Base-by-base conservation (phyloP, 2,113 vertebrate species). In the Mirza zaza region DNA sequence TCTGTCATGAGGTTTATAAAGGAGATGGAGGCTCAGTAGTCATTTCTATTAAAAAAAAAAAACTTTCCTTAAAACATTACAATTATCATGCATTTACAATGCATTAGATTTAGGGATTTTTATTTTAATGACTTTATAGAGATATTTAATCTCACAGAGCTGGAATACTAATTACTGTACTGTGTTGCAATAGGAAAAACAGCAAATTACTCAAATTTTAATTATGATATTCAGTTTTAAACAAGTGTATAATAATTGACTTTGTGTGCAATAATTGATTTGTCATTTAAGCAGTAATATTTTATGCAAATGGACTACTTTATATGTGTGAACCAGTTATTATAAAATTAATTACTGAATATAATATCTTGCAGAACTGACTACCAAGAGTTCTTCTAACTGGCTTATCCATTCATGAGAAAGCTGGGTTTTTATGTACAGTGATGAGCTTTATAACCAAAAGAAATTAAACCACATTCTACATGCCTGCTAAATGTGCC, bases 191-290 rank as follows among this genome's bases (percentile, higher is more conserved):
- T 68, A 82, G 80, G 84, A 98, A 95, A 92, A 97, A 96, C 70
- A 98, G 91, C 82, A 98, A 96, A 98, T 96, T 96, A 25, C 48
- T 93, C 82, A 95, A 96, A 97, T 97, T 98, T 96, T 98, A 98
- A 71, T 94, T 93, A 97, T 59, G 92, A 96, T 83, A 96, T 92
- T 98, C 48, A 39, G 83, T 29, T 98, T 97, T 94, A 96, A 97
- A 98, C 95, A 98, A 98, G 71, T 85, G 88, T 93, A 32, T 93
- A 96, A 36, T 91, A 98, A 97, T 32, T 73, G 93, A 93, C 97
- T 98, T 95, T 95, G 79, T 85, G 82, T 84, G n/a, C 55, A 97
- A 36, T 92, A 98, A 96, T n/a, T 67, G 94, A 95, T 98, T 98
- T 96, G 95, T 96, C 87, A 97, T 87, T 90, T 75, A 97, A 50